Evolutionary conservation across 2,113 vertebrate species (phyloP), one percentile per base, ranked within the genome.

Genomic region (Cranoglanis bouderius): DNA sequence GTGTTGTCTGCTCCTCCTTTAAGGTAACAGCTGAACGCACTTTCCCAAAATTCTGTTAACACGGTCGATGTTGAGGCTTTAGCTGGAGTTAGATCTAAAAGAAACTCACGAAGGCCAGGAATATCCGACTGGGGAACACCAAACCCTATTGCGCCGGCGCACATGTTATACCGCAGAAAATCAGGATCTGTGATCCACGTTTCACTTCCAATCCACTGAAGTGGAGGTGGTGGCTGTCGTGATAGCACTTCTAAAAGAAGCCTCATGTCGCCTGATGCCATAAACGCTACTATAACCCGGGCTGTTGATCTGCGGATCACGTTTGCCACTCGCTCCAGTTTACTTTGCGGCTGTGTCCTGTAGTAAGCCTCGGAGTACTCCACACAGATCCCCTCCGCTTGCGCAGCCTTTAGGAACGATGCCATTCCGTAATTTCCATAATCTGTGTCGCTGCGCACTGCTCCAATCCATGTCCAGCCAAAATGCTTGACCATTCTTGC

Each of bases 381-480:
- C 57, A 95, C 94, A 86, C 95, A 96, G 57, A 95, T 95, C 1
- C 93, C 94, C 59, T 94, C 92, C 63, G 88, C 88, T 13, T 77
- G 84, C 0, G 94, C 94, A 72, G 93, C 92, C 0, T 87, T 35
- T 35, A 95, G 82, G 82, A 96, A 96, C n/a, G 93, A 88, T 0
- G 92, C 89, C 92, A 95, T 95, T 18, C 94, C 94, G 19, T 93
- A 92, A 88, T 95, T 95, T 10, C 96, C 95, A 65, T 96, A 96
- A 43, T 96, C 95, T 0, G 94, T 92, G 88, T 96, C 94, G 0
- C 95, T 95, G 0, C 92, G 90, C 51, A 96, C 85, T 10, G 95
- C 93, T 13, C 95, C 96, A 3, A 96, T 95, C 95, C 95, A 96
- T 1, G 92, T 95, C 96, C 96, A 96, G 26, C 91, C 94, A 78